Evolutionary conservation across 2,797 vertebrate genomes (phyloP), one percentile per base, ranked within the genome.

Genomic region (Malurus splendens): DNA sequence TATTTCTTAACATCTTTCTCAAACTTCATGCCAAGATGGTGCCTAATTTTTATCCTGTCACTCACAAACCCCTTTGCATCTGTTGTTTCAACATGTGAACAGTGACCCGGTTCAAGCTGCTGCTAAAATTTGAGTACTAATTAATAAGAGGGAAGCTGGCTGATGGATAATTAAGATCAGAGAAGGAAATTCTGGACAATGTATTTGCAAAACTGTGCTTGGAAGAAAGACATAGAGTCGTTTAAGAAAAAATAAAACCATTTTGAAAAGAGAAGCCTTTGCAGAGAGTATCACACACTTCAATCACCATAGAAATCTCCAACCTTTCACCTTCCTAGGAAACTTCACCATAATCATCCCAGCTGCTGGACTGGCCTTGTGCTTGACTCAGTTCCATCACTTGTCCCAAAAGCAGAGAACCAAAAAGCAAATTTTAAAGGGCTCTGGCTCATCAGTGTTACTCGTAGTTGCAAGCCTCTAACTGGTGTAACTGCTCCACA

Each of bases 21-120:
- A 93, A 95, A 79, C 55, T 89, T 87, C 73, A 66, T 90, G 93
- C 95, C 95, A 96, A 96, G 89, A 95, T 92, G 79, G 91, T 94
- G 95, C 94, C 89, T 95, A 92, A 94, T 96, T 96, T 95, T 93
- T 87, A 91, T 93, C 81, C 92, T 96, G 96, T 96, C 96, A 96
- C 92, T 96, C 95, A 96, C 28, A 87, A 95, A 93, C 33, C 50
- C 76, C 56, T 93, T 93, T 92, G 91, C 95, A 96, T 96, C 96
- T 96, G 96, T 91, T 95, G 73, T 94, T 95, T 87, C 93, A 95
- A 84, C 62, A 9, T 93, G 93, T 94, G 94, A 96, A 95, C 41
- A 73, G 78, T 95, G 95, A 96, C 95, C 93, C 64, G 3, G 90
- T 95, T 94, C 95, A 95, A 95, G 86, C 87, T 95, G 93, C 93